Base-by-base conservation (phyloP, 1,140 invertebrate species). In the Chironomus tepperi region DNA sequence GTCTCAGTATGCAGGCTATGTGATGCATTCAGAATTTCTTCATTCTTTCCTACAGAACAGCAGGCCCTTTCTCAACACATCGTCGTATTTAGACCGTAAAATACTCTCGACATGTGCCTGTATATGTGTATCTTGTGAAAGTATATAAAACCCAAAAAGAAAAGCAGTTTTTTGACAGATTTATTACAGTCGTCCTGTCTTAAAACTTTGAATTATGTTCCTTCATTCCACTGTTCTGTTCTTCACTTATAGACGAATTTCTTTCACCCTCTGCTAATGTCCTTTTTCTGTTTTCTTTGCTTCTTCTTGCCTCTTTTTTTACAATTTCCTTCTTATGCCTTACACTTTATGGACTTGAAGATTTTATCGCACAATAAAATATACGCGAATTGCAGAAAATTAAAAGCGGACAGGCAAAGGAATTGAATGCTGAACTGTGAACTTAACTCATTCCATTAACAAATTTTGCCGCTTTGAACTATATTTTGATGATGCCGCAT, bases 191-290 rank as follows among this genome's bases (percentile, higher is more conserved):
- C 65, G 16, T 19, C 16, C 65, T 70, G 65, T 70, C 65, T 70
- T 70, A 70, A 34, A 70, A 70, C 65, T 70, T 70, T 70, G 65
- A 70, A 70, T 70, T 70, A 70, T 70, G 65, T 70, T 70, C 65
- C 19, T 70, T 21, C 18, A 34, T 57, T n/a, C 47, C 47, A 57
- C n/a, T 57, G 15, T n/a, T n/a, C 12, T 57, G 12, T 57, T 57
- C 47, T 57, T 57, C 47, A 70, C 9, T 70, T 18, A 70, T 70
- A 70, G 65, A 70, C 65, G 65, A 67, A 70, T 19, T 70, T 70
- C 18, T 21, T 9, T 12, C 18, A 3, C 18, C 16, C 16, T 70
- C 16, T 12, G 15, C 18, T 70, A 70, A 70, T 70, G 65, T 70
- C 65, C 65, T 70, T 70, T 70, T 19, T 19, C 65, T 5, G 24